Conservation (phyloP, 1,140 invertebrate genomes). For the Papilio machaon region DNA sequence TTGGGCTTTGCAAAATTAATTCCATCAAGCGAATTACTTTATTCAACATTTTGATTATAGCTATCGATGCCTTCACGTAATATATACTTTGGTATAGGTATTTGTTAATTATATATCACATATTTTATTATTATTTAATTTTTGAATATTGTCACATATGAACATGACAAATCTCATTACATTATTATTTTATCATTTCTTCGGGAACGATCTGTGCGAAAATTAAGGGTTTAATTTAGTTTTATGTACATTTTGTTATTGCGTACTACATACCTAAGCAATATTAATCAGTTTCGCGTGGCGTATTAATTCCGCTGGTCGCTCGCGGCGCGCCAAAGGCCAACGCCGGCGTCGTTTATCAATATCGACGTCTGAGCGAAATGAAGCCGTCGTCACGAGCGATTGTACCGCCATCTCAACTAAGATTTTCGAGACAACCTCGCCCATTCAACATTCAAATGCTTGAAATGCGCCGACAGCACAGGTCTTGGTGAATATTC, state of each 20-base stretch:
- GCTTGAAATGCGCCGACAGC: constrained; percentile 47
- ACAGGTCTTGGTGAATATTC: constrained; percentile 41
- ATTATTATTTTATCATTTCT: neutral
- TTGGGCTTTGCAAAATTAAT: neutral
- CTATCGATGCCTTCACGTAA: neutral
- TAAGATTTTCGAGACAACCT: constrained; percentile 68
- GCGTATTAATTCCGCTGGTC: constrained; percentile 61
- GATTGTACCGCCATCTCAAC: constrained; percentile 80
- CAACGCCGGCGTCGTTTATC: constrained; percentile 62
- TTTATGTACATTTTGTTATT: constrained; percentile 36
- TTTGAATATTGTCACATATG: too few relatives aligned
- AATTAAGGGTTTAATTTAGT: neutral
- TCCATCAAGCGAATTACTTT: constrained; percentile 8
- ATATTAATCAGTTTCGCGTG: constrained; percentile 67
- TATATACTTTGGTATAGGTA: neutral
- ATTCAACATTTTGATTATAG: constrained; percentile 32
- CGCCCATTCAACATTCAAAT: constrained; percentile 77
- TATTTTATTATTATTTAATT: too few relatives aligned
- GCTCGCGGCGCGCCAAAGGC: constrained; percentile 62
- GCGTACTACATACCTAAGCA: constrained; percentile 56
- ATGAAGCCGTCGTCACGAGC: constrained; percentile 78
- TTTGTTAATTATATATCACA: neutral
- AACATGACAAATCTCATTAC: too few relatives aligned
- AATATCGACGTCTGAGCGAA: constrained; percentile 75
- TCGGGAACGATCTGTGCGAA: neutral